Conservation (phyloP, 2,113 vertebrate species). For the Melanostigma gelatinosum region DNA sequence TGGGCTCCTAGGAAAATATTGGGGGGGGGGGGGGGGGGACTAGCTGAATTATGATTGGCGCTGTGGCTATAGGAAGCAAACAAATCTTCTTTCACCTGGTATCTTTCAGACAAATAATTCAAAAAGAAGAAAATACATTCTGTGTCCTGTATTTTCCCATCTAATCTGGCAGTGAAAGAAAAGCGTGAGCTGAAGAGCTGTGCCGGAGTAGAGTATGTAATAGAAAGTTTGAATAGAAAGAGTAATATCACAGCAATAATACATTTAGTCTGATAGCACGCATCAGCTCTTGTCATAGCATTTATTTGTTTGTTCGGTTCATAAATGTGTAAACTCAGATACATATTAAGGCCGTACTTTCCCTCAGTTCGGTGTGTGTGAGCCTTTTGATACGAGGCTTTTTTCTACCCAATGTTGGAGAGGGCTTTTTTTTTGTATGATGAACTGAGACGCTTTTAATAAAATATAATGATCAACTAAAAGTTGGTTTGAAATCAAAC, state of each 20-base stretch:
- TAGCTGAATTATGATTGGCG: conserved; percentile 54
- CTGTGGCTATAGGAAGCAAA: conserved; percentile 17
- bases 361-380: conserved; percentile 19
- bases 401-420: conserved; percentile 18
- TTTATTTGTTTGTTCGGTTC: conserved; percentile 72
- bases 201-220: conserved; percentile 31
- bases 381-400: conserved; percentile 56
- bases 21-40: conserved; percentile 24
- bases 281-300: conserved; percentile 52
- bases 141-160: conserved; percentile 22
- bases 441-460: conserved; percentile 77
- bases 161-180: conserved; percentile 30
- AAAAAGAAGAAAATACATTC: conserved; percentile 24
- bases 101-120: conserved; percentile 33
- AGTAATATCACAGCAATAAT: conserved; percentile 50
- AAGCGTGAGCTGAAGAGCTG: conserved; percentile 18
- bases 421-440: conserved; percentile 68
- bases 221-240: conserved; percentile 45
- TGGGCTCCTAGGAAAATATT: conserved; percentile 55
- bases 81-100: conserved; percentile 8
- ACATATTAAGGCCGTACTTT: conserved; percentile 53
- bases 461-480: conserved; percentile 81
- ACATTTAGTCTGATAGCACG: conserved; percentile 55
- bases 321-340: conserved; percentile 63
- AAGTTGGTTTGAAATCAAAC: conserved; percentile 81